Conservation (phyloP, 2,113 vertebrate genomes). For the Pristiophorus japonicus region DNA sequence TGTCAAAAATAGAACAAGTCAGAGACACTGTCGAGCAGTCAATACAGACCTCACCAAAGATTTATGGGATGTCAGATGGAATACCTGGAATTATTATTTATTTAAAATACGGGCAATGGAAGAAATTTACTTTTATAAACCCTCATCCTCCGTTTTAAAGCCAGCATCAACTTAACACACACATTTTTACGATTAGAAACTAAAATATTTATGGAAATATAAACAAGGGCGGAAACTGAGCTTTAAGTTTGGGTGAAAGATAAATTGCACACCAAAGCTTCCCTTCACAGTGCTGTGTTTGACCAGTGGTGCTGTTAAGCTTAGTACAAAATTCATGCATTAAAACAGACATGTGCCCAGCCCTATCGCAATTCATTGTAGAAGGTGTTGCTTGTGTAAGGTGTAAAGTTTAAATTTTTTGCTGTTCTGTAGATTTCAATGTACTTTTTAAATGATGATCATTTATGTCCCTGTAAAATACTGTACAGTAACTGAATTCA, state of each 20-base stretch:
- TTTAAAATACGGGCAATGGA: neutral
- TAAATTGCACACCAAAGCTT: neutral
- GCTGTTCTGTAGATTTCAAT: neutral
- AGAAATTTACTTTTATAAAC: neutral
- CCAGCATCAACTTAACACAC: neutral
- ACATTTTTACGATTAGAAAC: neutral
- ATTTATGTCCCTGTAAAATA: neutral
- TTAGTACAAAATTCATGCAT: neutral
- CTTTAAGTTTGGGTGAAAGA: neutral
- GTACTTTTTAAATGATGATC: neutral
- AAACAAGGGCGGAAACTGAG: neutral
- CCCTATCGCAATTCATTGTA: neutral
- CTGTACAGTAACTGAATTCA: constrained; percentile 17
- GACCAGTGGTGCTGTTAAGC: neutral
- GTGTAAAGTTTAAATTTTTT: neutral
- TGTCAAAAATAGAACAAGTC: neutral
- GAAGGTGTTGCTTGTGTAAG: neutral
- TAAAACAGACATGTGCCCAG: neutral
- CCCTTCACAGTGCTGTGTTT: neutral
- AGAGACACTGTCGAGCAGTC: too few relatives aligned
- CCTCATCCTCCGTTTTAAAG: neutral
- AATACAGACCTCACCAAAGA: neutral
- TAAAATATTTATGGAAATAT: neutral
- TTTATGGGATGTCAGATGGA: neutral
- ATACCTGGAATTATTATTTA: neutral